A percentile compares a stretch with the other conserved stretches of the same genome.
Evolutionary conservation across 2,888 invertebrate genomes (phyloP).

Genomic region (Limnephilus rhombicus): DNA sequence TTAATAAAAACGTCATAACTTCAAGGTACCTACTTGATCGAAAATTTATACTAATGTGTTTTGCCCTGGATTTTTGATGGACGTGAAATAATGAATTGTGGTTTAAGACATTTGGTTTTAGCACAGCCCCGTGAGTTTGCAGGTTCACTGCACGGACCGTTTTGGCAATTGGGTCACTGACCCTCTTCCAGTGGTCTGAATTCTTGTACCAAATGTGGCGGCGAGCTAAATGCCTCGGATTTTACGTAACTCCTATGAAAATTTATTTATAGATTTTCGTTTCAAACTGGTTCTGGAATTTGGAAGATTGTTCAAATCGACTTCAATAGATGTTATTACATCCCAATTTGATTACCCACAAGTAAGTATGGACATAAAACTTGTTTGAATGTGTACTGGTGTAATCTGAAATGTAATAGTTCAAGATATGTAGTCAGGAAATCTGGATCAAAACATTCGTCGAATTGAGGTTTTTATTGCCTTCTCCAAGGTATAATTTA

Average conservation of each 20-base stretch:
- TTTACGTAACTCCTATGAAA: slow-evolving; percentile 2
- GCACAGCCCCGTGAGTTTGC: slow-evolving; percentile 40
- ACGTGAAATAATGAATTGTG: not conserved
- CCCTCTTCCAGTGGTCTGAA: slow-evolving; percentile 58
- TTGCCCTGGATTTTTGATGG: not conserved
- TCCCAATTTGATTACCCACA: not conserved
- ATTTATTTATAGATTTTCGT: not conserved
- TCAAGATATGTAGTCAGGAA: not conserved
- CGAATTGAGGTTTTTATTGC: not conserved
- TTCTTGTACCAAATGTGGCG: slow-evolving; percentile 29
- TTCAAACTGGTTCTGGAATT: slow-evolving; percentile 1
- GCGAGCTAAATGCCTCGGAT: not conserved
- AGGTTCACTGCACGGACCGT: slow-evolving; percentile 55
- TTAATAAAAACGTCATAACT: not conserved
- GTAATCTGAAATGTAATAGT: not conserved
- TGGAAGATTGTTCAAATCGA: not conserved
- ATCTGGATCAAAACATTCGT: not conserved
- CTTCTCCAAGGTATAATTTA: not conserved
- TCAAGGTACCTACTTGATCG: not conserved
- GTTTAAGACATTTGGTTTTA: slow-evolving; percentile 8
- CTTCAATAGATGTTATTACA: not conserved
- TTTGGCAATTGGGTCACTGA: slow-evolving; percentile 61
- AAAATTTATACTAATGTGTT: not conserved
- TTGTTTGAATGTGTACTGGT: not conserved
- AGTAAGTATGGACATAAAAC: not conserved